Evolutionary conservation across 1,140 invertebrate genomes (phyloP), one percentile per base, ranked within the genome.

Genomic region (Trachymyrmex cornetzi): DNA sequence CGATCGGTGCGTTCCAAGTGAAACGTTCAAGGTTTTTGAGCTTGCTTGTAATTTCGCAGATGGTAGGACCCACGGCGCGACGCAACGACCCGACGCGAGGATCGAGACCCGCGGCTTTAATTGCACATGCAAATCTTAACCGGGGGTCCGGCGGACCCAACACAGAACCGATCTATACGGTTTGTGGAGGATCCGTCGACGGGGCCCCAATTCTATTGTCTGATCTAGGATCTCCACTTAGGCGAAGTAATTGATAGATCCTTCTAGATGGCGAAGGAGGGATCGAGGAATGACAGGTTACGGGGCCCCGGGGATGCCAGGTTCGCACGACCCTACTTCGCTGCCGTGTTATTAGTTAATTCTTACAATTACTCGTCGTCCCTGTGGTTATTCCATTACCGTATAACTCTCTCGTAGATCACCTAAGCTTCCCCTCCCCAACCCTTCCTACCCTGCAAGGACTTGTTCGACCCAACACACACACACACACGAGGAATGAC

Each of bases 331-430:
- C 92, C 92, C 92, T 92, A 91, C 91, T 92, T 92, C 92, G 77
- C 91, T 92, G 90, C 89, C 91, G 92, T 93, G 92, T 93, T 93
- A 93, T 93, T 93, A 93, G 92, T 93, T 93, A 92, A 93, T 93
- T 92, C 92, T 93, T 93, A 93, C 92, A 93, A 93, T 93, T 92
- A 93, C 91, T 91, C 87, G 90, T 93, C 92, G 91, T 93, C 92
- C 92, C 92, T 93, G 88, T 92, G 92, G 91, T 93, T 93, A 93
- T 93, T 93, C 92, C 90, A 93, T 93, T 93, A 93, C 91, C 90
- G 88, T 92, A 61, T 87, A 91, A 80, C 84, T 57, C 75, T 89
- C 89, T 88, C 88, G 88, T 91, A 92, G 92, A 92, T 92, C 90
- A 92, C 84, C 90, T 90, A 87, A 85, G 86, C 80, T 82, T 66